Percentiles rank a stretch among this genome's conserved stretches.
Evolutionary conservation across 2,888 invertebrate genomes (phyloP).

Genomic region (Ariolimax columbianus): DNA sequence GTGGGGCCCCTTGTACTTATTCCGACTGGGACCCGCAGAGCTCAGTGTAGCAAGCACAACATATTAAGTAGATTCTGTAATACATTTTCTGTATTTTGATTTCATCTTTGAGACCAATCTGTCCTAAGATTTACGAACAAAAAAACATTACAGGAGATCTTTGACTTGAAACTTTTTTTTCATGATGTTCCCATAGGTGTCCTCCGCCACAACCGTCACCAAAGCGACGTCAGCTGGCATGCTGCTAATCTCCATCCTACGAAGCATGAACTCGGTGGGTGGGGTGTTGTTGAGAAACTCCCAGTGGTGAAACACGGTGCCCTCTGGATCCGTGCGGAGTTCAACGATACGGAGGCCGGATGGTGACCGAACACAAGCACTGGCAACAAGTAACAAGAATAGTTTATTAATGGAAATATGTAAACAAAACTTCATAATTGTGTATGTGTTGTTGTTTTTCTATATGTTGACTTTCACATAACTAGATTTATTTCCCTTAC

Average conservation of each 20-base stretch:
- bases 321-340: conserved; percentile 73
- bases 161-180: conserved; percentile 70
- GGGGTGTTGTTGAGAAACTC: conserved; percentile 73
- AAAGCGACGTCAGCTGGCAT: conserved; percentile 63
- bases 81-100: neutral
- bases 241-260: conserved; percentile 60
- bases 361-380: conserved; percentile 58
- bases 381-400: neutral
- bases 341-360: conserved; percentile 74
- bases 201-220: conserved; percentile 72
- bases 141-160: conserved; percentile 59
- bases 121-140: neutral
- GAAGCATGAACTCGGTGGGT: conserved; percentile 70
- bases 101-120: neutral
- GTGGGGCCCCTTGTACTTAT: too few species aligned
- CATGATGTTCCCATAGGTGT: conserved; percentile 73
- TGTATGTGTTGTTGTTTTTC: too few species aligned
- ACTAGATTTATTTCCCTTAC: too few species aligned
- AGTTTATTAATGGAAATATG: too few species aligned
- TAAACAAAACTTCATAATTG: too few species aligned
- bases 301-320: conserved; percentile 77
- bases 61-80: neutral
- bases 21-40: too few species aligned
- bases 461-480: too few species aligned
- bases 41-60: too few species aligned